These are phyloP conservation scores for Anthophora plumipes DNA, from an alignment of 2,888 invertebrate genomes.

Conservation along the genomic window DNA sequence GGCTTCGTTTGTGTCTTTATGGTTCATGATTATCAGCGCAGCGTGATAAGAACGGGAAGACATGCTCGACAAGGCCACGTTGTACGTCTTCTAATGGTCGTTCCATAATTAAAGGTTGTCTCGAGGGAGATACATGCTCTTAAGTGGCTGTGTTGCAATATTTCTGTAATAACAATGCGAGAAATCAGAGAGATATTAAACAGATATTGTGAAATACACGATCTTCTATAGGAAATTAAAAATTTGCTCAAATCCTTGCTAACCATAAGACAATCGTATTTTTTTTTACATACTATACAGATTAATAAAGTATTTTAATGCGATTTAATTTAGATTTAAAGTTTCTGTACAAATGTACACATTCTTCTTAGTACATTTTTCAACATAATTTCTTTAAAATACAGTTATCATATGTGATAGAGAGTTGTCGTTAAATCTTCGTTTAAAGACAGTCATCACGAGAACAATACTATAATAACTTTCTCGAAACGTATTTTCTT, in stretches of 20 bases:
- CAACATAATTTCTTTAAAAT: background rate
- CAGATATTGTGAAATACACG: background rate
- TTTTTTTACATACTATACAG: no score
- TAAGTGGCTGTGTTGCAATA: background rate
- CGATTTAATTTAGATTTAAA: no score
- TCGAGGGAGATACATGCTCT: constrained; percentile 1
- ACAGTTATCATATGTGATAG: no score
- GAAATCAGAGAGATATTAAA: background rate
- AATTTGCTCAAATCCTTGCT: no score
- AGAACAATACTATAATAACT: constrained; percentile 29
- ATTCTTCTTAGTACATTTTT: background rate
- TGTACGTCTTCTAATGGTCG: constrained; percentile 23
- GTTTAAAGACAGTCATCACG: background rate
- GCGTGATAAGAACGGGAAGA: constrained; percentile 58
- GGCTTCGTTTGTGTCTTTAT: constrained; percentile 50
- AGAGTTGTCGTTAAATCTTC: background rate
- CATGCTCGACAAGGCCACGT: constrained; percentile 16
- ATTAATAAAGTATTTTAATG: no score
- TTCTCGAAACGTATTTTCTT: background rate
- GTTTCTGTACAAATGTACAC: no score
- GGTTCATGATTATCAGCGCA: constrained; percentile 35
- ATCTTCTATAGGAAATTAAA: no score
- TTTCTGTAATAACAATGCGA: background rate
- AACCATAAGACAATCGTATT: no score
- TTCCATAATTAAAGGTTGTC: constrained; percentile 54